These are phyloP conservation scores for Drosophila micromelanica DNA, from an alignment of 1,140 invertebrate species.

Conservation along the genomic window DNA sequence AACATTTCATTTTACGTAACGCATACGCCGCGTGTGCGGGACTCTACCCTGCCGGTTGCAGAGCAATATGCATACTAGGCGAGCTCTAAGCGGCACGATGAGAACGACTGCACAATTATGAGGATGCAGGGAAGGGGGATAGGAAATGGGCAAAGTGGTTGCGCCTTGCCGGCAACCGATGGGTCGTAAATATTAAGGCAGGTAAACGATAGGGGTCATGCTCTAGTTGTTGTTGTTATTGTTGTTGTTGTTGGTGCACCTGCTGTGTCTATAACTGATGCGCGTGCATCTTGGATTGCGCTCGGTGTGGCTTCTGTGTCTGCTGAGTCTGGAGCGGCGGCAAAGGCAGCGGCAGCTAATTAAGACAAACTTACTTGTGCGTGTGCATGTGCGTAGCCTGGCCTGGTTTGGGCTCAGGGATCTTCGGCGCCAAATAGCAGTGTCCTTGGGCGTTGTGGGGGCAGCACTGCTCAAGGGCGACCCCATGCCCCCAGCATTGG, in stretches of 20 bases:
- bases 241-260: conserved; percentile 15
- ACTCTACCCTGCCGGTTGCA: background rate
- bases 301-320: conserved; percentile 17
- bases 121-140: background rate
- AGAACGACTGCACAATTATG: conserved; percentile 72
- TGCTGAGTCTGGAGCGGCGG: conserved; percentile 16
- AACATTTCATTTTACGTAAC: conserved; percentile 66
- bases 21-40: conserved; percentile 56
- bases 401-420: conserved; percentile 20
- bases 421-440: conserved; percentile 13
- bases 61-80: conserved; percentile 58
- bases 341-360: conserved; percentile 63
- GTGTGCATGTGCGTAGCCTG: background rate
- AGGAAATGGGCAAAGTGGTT: conserved; percentile 30
- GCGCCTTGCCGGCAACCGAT: conserved; percentile 65
- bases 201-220: conserved; percentile 37
- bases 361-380: conserved; percentile 74
- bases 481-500: background rate
- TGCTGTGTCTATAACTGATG: conserved; percentile 42
- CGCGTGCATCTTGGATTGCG: conserved; percentile 25
- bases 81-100: conserved; percentile 71
- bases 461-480: conserved; percentile 57
- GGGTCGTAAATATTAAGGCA: conserved; percentile 74
- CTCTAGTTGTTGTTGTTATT: conserved; percentile 13
- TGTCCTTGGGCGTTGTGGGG: conserved; percentile 57